phyloP scores from a whole-genome alignment of 2,888 invertebrate genomes.

The Sphaerophoria taeniata region DNA sequence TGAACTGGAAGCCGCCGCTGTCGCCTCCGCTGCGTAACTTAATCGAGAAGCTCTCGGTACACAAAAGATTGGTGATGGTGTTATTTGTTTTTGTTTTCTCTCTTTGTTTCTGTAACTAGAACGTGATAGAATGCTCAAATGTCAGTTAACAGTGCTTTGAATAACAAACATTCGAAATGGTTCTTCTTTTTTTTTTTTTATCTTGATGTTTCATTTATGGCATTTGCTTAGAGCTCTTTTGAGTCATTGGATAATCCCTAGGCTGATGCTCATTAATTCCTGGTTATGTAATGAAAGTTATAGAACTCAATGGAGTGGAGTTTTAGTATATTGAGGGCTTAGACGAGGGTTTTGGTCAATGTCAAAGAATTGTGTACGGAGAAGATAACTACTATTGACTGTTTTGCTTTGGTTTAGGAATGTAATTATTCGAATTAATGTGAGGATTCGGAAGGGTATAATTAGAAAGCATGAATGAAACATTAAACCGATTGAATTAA shows the following conservation, averaged over 20 bases:
- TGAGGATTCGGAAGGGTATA: not conserved
- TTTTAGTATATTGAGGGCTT: not conserved
- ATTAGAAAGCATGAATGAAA: too few species aligned
- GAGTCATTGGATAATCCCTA: slow-evolving; percentile 17
- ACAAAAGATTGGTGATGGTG: slow-evolving; percentile 20
- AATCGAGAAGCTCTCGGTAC: not conserved
- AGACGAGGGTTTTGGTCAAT: not conserved
- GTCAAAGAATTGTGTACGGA: not conserved
- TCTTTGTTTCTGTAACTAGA: slow-evolving; percentile 11
- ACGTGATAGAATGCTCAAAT: slow-evolving; percentile 53
- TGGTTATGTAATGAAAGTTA: not conserved
- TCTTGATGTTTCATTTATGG: slow-evolving; percentile 22
- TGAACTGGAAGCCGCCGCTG: not conserved
- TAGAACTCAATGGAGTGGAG: not conserved
- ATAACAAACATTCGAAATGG: slow-evolving; percentile 28
- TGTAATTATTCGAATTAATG: not conserved
- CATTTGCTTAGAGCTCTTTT: slow-evolving; percentile 4
- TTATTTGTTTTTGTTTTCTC: slow-evolving; percentile 11
- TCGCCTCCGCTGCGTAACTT: not conserved
- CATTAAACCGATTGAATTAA: too few species aligned
- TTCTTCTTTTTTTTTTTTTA: not conserved
- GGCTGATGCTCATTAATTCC: not conserved
- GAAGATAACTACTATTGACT: not conserved
- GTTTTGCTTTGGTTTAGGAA: not conserved
- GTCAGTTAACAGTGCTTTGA: slow-evolving; percentile 31